Conservation (phyloP, 1,140 invertebrate species). For the Neodiprion fabricii region DNA sequence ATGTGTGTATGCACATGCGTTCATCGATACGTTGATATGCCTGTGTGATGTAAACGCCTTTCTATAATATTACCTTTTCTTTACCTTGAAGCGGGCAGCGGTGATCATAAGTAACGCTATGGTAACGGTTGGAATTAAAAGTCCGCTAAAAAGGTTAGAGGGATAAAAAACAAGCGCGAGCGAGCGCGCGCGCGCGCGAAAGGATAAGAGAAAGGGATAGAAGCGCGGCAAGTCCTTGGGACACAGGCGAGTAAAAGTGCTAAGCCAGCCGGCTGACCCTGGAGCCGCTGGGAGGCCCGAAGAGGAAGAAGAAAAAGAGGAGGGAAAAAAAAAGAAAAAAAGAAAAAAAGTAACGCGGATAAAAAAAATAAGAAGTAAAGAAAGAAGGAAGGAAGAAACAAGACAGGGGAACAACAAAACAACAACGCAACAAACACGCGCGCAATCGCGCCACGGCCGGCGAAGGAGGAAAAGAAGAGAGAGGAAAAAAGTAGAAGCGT, state of each 20-base stretch:
- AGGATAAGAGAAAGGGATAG: constrained; percentile 62
- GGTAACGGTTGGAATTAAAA: constrained; percentile 44
- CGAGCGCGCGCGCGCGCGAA: constrained; percentile 41
- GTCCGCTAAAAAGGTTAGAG: constrained; percentile 52
- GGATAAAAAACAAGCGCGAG: constrained; percentile 49
- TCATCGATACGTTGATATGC: too few species aligned
- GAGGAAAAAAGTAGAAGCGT: constrained; percentile 25
- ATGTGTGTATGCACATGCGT: too few species aligned
- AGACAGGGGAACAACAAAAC: constrained; percentile 31
- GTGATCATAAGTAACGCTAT: constrained; percentile 20
- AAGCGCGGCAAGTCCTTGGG: constrained; percentile 59
- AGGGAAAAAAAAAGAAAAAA: constrained; percentile 11
- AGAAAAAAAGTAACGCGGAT: not conserved
- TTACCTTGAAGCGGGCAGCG: constrained; percentile 17
- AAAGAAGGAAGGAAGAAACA: constrained; percentile 18
- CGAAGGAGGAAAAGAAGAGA: constrained; percentile 14
- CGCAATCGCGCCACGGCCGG: constrained; percentile 23
- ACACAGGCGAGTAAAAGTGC: constrained; percentile 58
- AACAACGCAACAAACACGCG: constrained; percentile 8
- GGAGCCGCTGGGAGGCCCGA: constrained; percentile 35
- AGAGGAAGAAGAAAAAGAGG: constrained; percentile 7
- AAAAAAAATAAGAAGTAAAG: not conserved
- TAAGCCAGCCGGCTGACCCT: constrained; percentile 60
- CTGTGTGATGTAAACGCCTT: not conserved
- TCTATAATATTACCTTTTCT: constrained; percentile 14